phyloP scores from a whole-genome alignment of 1,140 invertebrate species.

The Holcopasites calliopsidis region DNA sequence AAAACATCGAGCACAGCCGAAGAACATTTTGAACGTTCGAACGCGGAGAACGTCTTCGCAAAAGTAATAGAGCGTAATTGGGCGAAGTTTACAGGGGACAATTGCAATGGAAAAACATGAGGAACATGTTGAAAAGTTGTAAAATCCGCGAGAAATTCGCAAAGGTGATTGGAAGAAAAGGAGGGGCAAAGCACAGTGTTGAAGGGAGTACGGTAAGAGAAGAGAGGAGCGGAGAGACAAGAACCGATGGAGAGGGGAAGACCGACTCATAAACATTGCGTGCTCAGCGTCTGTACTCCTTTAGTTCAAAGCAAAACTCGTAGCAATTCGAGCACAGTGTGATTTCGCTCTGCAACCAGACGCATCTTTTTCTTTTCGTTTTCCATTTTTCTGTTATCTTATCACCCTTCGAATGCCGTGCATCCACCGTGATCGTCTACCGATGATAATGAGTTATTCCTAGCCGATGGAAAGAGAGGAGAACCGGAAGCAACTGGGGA shows the following conservation, averaged over 20 bases:
- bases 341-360: not conserved
- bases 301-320: slow-evolving; percentile 61
- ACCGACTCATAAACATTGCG: slow-evolving; percentile 63
- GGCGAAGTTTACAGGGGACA: too few species aligned
- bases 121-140: not conserved
- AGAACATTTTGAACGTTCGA: too few species aligned
- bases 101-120: not conserved
- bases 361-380: too few species aligned
- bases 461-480: not conserved
- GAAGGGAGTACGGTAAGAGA: not conserved
- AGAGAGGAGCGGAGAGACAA: slow-evolving; percentile 7
- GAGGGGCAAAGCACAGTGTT: not conserved
- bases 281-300: slow-evolving; percentile 44
- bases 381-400: not conserved
- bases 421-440: not conserved
- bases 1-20: too few species aligned
- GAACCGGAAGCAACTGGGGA: not conserved
- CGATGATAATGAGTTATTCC: not conserved
- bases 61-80: too few species aligned
- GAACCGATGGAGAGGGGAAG: slow-evolving; percentile 31
- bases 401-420: not conserved
- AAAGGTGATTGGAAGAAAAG: slow-evolving; percentile 50
- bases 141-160: slow-evolving; percentile 17
- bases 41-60: too few species aligned
- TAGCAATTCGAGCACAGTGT: slow-evolving; percentile 15